These are phyloP conservation scores for Gastrophryne carolinensis DNA, from an alignment of 2,797 vertebrate species.

Conservation along the genomic window DNA sequence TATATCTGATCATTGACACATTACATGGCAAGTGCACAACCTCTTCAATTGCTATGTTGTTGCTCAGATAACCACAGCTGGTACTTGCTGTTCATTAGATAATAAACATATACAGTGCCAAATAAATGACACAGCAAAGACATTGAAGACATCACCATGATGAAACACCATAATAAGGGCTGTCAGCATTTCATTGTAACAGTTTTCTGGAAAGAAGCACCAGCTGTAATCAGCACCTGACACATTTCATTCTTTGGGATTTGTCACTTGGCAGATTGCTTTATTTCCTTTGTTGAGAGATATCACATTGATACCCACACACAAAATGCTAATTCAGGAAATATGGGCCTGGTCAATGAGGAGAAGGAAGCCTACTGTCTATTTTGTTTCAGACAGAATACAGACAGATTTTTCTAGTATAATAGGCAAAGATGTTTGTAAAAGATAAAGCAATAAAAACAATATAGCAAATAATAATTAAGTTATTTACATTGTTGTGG, in stretches of 20 bases:
- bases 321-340: conserved; percentile 45
- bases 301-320: conserved; percentile 26
- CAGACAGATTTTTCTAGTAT: conserved; percentile 13
- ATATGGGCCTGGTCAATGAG: conserved; percentile 15
- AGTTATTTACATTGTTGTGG: too few relatives aligned
- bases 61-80: conserved; percentile 31
- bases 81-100: conserved; percentile 39
- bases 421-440: too few relatives aligned
- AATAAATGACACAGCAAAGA: conserved; percentile 48
- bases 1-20: not conserved
- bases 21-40: conserved; percentile 27
- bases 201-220: conserved; percentile 35
- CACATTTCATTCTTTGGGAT: conserved; percentile 43
- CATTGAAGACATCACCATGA: conserved; percentile 42
- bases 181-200: conserved; percentile 47
- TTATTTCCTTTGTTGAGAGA: conserved; percentile 45
- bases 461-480: too few relatives aligned
- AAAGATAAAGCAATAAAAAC: too few relatives aligned
- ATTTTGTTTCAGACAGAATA: conserved; percentile 13
- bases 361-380: conserved; percentile 15
- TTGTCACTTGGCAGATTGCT: conserved; percentile 22
- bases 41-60: conserved; percentile 34
- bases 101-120: conserved; percentile 36
- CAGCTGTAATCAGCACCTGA: conserved; percentile 48
- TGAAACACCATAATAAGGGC: conserved; percentile 48